Evolutionary conservation across 1,140 invertebrate species (phyloP), one percentile per base, ranked within the genome.

Genomic region (Apis florea): DNA sequence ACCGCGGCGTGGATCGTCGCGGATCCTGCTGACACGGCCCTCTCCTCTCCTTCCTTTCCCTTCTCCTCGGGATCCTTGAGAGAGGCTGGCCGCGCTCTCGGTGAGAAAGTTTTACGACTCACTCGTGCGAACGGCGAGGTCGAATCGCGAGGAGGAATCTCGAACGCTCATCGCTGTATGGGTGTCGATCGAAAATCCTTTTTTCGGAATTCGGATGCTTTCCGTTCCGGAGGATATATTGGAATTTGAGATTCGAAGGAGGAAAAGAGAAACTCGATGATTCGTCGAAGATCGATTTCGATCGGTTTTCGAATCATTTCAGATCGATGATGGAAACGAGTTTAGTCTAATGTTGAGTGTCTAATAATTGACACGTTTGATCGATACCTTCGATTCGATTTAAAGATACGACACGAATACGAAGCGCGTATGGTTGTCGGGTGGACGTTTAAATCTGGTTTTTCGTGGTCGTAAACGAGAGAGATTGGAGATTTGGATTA

Each of bases 31-130:
- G 58, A 54, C 67, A 53, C 69, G 17, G 63, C 59, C 72, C 53
- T 15, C 56, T 10, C 64, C 21, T 73, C 64, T 21, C 26, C 19
- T 75, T 21, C 19, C 4, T 26, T 26, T 12, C 53, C 4, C 9
- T 4, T 24, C 13, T 54, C 11, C 31, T 66, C 59, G 17, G 3
- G 64, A 75, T 69, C 79, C 79, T 82, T 69, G 79, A 82, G 79
- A 77, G 66, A 17, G 71, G 72, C 79, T 53, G 13, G 4, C n/a
- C 79, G 71, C 15, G 12, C 24, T 40, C 53, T 71, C 77, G 79
- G 79, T 82, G 79, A 82, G 79, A 83, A 83, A 83, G 74, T 83
- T 83, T 83, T 83, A 83, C 81, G 81, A 83, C 81, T 83, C 75
- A 83, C 75, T 83, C 81, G 81, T 83, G 81, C 81, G 81, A 83